These are phyloP conservation scores for Pipra filicauda DNA, from an alignment of 2,113 vertebrate genomes.

Conservation along the genomic window DNA sequence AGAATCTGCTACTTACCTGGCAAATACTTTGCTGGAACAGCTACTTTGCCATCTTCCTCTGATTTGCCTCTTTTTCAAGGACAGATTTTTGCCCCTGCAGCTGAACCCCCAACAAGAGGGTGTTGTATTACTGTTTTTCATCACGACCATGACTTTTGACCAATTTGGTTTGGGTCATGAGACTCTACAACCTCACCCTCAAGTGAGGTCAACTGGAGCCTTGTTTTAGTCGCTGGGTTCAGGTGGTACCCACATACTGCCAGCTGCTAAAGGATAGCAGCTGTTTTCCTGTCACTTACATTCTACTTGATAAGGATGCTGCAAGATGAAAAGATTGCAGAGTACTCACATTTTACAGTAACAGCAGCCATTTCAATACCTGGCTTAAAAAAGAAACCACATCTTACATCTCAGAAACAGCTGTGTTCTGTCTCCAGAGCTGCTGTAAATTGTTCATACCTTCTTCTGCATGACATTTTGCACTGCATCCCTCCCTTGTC, in stretches of 20 bases:
- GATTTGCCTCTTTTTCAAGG: background rate
- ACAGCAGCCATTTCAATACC: slow-evolving; percentile 45
- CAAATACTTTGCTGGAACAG: background rate
- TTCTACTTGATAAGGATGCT: background rate
- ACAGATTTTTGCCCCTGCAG: background rate
- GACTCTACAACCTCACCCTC: background rate
- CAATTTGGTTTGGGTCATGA: background rate
- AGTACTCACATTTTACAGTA: slow-evolving; percentile 26
- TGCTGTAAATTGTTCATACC: background rate
- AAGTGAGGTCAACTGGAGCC: background rate
- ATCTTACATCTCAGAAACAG: slow-evolving; percentile 1
- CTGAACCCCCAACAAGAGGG: background rate
- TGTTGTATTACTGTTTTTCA: background rate
- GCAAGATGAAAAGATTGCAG: background rate
- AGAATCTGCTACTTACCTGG: background rate
- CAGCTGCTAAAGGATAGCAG: background rate
- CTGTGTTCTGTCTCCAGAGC: background rate
- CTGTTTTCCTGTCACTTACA: background rate
- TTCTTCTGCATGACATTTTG: background rate
- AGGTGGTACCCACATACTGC: background rate
- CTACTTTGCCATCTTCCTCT: background rate
- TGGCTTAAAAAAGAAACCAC: slow-evolving; percentile 48
- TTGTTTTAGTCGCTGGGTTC: background rate
- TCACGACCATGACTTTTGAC: background rate
- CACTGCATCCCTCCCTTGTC: background rate